Conservation (phyloP, 2,113 vertebrate species). For the Illadopsis cleaveri region DNA sequence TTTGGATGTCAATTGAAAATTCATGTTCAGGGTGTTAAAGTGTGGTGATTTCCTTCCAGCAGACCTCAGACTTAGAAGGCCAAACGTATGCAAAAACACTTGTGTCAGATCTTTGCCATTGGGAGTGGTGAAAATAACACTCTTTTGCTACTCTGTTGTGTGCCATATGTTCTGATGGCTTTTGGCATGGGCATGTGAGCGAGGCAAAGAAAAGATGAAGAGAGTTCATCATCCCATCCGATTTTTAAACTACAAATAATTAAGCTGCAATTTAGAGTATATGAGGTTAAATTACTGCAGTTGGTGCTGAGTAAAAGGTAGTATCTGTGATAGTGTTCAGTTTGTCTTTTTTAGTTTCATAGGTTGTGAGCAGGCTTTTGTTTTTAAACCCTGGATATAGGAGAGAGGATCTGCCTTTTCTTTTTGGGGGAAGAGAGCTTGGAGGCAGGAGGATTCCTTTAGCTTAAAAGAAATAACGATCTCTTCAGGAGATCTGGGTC, state of each 20-base stretch:
- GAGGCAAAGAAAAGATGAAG: background rate
- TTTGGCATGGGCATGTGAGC: background rate
- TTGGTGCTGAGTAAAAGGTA: background rate
- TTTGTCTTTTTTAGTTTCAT: background rate
- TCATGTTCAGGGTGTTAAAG: background rate
- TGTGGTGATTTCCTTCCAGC: background rate
- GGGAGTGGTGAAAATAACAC: background rate
- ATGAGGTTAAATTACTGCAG: background rate
- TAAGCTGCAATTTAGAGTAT: background rate
- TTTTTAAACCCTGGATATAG: background rate
- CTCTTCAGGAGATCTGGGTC: background rate
- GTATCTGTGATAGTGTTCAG: background rate
- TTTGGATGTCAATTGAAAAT: background rate
- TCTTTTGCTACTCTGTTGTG: background rate
- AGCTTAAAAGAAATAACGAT: background rate
- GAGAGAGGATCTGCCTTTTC: background rate
- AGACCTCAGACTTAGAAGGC: background rate
- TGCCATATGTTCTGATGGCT: background rate
- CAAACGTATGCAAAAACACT: background rate
- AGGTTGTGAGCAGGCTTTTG: background rate
- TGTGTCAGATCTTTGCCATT: background rate
- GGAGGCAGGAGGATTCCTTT: background rate
- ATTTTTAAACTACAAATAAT: background rate
- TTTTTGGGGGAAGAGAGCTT: background rate
- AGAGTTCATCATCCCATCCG: accelerated